Percentiles rank a stretch among this genome's conserved stretches.
These are phyloP conservation scores for Eospalax fontanierii DNA, from an alignment of 2,797 vertebrate genomes.

Conservation along the genomic window DNA sequence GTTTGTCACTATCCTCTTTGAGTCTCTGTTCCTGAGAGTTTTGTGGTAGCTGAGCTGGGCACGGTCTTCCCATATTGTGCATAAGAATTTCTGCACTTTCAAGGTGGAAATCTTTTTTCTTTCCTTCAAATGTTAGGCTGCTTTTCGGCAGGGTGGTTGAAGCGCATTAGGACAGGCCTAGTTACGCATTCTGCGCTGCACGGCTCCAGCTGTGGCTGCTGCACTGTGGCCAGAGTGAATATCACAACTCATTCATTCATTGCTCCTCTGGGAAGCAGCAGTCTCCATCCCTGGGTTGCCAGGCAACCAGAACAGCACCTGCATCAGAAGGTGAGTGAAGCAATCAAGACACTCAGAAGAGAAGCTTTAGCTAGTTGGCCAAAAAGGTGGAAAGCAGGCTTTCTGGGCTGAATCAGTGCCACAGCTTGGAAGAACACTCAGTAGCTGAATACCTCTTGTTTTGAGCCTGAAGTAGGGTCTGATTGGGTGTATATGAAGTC, in stretches of 20 bases:
- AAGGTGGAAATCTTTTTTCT: background rate
- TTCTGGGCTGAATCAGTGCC: background rate
- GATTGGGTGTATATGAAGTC: background rate
- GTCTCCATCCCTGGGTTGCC: conserved; percentile 26
- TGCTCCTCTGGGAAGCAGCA: conserved; percentile 39
- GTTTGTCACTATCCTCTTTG: background rate
- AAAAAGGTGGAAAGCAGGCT: background rate
- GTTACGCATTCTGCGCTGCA: background rate
- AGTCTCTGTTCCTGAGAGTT: background rate
- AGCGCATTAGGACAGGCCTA: background rate
- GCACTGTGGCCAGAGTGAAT: background rate
- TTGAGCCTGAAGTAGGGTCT: background rate
- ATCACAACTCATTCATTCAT: conserved; percentile 40
- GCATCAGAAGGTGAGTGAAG: conserved; percentile 16
- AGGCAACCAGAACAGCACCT: conserved; percentile 66
- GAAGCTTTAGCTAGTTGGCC: background rate
- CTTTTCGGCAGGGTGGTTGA: background rate
- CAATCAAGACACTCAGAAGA: conserved; percentile 34
- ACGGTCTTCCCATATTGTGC: background rate
- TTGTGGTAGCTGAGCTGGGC: background rate
- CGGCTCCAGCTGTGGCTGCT: background rate
- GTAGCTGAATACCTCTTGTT: background rate
- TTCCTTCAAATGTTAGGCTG: background rate
- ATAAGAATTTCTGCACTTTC: background rate
- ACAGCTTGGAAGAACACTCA: background rate